Evolutionary conservation across 2,888 invertebrate genomes (phyloP).

Genomic region (Aspidapion aeneum): DNA sequence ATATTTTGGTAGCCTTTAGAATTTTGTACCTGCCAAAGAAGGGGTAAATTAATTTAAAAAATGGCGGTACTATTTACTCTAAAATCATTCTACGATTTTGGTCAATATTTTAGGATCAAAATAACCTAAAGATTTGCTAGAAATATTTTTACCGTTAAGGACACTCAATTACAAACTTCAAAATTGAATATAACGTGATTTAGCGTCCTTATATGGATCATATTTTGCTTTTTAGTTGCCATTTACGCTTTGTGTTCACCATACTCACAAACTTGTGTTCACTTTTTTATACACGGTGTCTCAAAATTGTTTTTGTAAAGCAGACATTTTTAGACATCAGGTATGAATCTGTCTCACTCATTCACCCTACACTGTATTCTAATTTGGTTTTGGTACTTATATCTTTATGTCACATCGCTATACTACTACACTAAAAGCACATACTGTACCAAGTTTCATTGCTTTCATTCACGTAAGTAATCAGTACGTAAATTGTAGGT

Average conservation of each 20-base stretch:
- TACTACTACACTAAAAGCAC: neutral
- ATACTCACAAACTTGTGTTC: constrained; percentile 40
- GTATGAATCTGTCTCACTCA: constrained; percentile 35
- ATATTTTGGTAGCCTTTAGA: no score
- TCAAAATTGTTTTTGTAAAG: no score
- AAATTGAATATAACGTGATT: constrained; percentile 5
- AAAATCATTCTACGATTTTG: no score
- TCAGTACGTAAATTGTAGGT: neutral
- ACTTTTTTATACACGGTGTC: no score
- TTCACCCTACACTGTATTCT: constrained; percentile 26
- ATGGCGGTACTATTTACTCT: no score
- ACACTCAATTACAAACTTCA: neutral
- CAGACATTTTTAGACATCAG: no score
- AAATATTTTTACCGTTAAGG: neutral
- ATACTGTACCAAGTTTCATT: neutral
- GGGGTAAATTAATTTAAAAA: no score
- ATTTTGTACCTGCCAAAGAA: no score
- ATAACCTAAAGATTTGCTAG: neutral
- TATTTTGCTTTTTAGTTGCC: constrained; percentile 32
- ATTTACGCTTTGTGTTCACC: constrained; percentile 36
- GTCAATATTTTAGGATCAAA: no score
- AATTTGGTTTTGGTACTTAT: constrained; percentile 4
- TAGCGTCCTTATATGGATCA: neutral
- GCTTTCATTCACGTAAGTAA: neutral
- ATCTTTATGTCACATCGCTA: neutral